Percentiles rank a stretch among this genome's conserved stretches.
Conservation (phyloP, 2,797 vertebrate species). For the Phataginus tetradactyla region DNA sequence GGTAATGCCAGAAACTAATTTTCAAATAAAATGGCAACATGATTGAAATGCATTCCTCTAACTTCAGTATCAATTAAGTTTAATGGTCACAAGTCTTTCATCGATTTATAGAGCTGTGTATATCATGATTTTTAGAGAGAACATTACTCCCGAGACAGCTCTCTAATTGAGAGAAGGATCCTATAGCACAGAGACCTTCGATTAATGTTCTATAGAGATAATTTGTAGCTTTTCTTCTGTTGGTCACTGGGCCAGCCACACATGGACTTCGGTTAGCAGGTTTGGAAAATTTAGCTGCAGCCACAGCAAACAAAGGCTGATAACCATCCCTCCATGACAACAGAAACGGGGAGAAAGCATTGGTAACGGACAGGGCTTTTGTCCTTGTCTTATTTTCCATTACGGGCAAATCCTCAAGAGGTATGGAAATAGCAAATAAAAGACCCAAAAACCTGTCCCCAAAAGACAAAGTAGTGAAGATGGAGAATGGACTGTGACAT, state of each 20-base stretch:
- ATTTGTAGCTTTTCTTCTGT: slow-evolving; percentile 82
- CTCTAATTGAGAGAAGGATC: slow-evolving; percentile 84
- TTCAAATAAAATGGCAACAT: slow-evolving; percentile 82
- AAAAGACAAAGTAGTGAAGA: neutral
- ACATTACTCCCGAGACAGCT: slow-evolving; percentile 83
- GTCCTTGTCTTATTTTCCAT: slow-evolving; percentile 52
- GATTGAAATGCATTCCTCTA: slow-evolving; percentile 81
- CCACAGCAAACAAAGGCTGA: slow-evolving; percentile 71
- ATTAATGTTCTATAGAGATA: slow-evolving; percentile 80
- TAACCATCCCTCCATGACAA: slow-evolving; percentile 58
- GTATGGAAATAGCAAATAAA: neutral
- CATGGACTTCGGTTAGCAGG: slow-evolving; percentile 63
- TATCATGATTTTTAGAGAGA: slow-evolving; percentile 85
- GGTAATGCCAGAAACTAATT: slow-evolving; percentile 79
- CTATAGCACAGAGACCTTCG: slow-evolving; percentile 77
- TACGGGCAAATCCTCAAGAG: slow-evolving; percentile 29
- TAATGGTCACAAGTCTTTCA: slow-evolving; percentile 84
- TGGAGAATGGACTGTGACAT: neutral
- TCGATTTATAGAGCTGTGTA: slow-evolving; percentile 81
- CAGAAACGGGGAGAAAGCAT: neutral
- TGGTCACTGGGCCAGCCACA: slow-evolving; percentile 70
- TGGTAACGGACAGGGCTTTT: slow-evolving; percentile 52
- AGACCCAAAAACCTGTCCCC: neutral
- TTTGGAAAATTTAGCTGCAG: slow-evolving; percentile 49
- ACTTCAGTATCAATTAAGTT: slow-evolving; percentile 86